Conservation (phyloP, 2,797 vertebrate species). For the Galago senegalensis region DNA sequence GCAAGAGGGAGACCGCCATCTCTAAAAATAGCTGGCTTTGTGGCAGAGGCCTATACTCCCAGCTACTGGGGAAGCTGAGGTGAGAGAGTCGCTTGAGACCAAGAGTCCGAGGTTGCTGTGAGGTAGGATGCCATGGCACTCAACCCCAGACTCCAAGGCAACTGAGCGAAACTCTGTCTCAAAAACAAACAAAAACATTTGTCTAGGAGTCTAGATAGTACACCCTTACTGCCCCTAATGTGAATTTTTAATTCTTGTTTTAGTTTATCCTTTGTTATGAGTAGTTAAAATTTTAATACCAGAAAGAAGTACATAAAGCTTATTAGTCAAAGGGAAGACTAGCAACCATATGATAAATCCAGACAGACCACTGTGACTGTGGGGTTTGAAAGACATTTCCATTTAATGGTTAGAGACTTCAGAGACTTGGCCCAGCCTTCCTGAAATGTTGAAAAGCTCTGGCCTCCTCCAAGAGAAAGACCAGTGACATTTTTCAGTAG, state of each 20-base stretch:
- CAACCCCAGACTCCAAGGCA: too few species aligned
- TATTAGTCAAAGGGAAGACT: not conserved
- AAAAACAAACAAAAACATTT: not conserved
- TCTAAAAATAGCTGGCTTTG: too few species aligned
- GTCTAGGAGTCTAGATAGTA: not conserved
- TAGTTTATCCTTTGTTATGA: not conserved
- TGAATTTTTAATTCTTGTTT: not conserved
- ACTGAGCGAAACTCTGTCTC: too few species aligned
- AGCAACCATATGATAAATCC: not conserved
- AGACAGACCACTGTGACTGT: not conserved
- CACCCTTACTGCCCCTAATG: not conserved
- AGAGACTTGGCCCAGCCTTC: not conserved
- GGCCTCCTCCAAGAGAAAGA: constrained; percentile 7
- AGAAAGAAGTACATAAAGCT: not conserved
- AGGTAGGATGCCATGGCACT: too few species aligned
- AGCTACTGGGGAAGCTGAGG: too few species aligned
- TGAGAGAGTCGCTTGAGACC: too few species aligned
- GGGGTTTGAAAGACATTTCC: constrained; percentile 20
- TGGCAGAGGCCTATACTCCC: too few species aligned
- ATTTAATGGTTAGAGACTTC: not conserved
- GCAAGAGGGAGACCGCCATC: too few species aligned
- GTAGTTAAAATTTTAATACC: not conserved
- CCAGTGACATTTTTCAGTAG: constrained; percentile 18
- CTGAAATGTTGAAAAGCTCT: not conserved
- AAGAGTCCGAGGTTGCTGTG: too few species aligned